Percentiles rank a stretch among this genome's conserved stretches.
Conservation (phyloP, 1,140 invertebrate species). For the Lerema accius region DNA sequence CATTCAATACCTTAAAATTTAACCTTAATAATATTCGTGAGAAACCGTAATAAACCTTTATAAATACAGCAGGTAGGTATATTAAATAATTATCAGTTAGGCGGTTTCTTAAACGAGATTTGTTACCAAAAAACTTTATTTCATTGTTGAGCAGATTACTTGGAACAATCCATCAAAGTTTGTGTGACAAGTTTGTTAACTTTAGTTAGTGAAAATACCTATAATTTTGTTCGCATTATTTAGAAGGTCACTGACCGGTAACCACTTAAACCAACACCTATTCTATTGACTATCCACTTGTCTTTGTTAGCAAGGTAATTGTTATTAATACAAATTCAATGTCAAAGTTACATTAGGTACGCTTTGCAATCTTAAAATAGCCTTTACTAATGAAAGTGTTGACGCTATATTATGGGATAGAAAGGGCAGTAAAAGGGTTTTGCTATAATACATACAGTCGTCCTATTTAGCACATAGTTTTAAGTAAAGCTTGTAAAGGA, state of each 20-base stretch:
- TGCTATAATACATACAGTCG: no score
- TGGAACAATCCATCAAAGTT: slow-evolving; percentile 45
- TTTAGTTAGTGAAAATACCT: slow-evolving; percentile 31
- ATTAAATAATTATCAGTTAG: not conserved
- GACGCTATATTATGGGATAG: no score
- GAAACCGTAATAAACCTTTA: not conserved
- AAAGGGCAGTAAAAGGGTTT: no score
- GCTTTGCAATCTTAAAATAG: no score
- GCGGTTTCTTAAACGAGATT: slow-evolving; percentile 7
- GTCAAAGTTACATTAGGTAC: no score
- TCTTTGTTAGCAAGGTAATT: slow-evolving; percentile 6
- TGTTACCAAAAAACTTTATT: slow-evolving; percentile 10
- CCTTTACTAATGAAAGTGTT: no score
- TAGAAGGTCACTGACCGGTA: slow-evolving; percentile 34
- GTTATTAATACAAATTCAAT: not conserved
- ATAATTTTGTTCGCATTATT: slow-evolving; percentile 35
- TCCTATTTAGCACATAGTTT: no score
- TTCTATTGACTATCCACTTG: slow-evolving; percentile 18
- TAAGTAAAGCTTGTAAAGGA: no score
- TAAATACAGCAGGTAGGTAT: not conserved
- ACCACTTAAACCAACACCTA: slow-evolving; percentile 21
- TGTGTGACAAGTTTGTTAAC: slow-evolving; percentile 37
- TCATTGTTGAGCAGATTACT: slow-evolving; percentile 23
- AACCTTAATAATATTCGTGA: slow-evolving; percentile 4
- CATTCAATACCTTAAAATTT: no score